Evolutionary conservation across 2,113 vertebrate species (phyloP).

Genomic region (Mixornis gularis): DNA sequence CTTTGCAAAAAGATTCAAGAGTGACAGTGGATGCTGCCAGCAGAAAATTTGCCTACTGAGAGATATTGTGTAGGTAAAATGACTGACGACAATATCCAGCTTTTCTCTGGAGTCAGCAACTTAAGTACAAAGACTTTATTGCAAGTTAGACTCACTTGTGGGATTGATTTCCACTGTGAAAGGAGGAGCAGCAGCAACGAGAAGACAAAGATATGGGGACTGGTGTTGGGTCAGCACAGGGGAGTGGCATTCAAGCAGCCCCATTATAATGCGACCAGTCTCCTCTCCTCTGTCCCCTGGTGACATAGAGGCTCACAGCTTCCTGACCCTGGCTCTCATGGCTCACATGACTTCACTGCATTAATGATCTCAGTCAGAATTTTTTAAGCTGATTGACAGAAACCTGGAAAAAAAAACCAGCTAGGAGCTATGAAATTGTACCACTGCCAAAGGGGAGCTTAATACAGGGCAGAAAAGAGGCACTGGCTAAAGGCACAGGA

Average conservation of each 20-base stretch:
- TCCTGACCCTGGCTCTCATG: neutral
- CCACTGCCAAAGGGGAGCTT: neutral
- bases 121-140: neutral
- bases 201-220: neutral
- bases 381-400: slow-evolving; percentile 48
- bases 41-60: slow-evolving; percentile 14
- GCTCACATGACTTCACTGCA: neutral
- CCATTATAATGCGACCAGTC: neutral
- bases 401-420: neutral
- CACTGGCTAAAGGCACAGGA: neutral
- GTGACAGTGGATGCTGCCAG: neutral
- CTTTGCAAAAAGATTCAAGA: neutral
- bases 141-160: neutral
- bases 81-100: slow-evolving; percentile 23
- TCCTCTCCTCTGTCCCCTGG: neutral
- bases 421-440: neutral
- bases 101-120: slow-evolving; percentile 33
- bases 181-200: neutral
- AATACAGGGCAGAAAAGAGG: neutral
- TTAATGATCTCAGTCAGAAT: slow-evolving; percentile 26
- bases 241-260: neutral
- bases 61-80: neutral
- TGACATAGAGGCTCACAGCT: neutral
- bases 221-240: neutral
- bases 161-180: neutral